Base-by-base conservation (phyloP, 2,888 invertebrate genomes). In the Drosophila fungiperda region DNA sequence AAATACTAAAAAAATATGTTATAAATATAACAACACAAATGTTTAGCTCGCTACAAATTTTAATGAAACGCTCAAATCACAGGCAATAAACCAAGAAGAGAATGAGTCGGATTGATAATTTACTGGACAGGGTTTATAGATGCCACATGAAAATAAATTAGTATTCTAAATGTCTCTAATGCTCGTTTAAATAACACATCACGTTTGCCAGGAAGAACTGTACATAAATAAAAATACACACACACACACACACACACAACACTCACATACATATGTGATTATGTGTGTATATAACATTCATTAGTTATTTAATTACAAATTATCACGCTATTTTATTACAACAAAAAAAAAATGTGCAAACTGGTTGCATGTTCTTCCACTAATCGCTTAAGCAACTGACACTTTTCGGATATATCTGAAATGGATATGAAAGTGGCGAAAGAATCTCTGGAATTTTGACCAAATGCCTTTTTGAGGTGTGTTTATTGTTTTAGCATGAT, bases 21-120 rank as follows among this genome's bases (percentile, higher is more conserved):
- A 77, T 62, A 59, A 66, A 70, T 68, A 68, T 50, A 35, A 26
- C 35, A 38, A 35, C 57, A 61, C 40, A 61, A 61, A 73, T 54
- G 29, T 20, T 66, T 38, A 7, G 36, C 36, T 49, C 2, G 35
- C 9, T 45, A 17, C 9, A 61, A 63, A 55, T 58, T 58, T 40
- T 76, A 78, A 68, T 78, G 68, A 32, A 58, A 64, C 36, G 11
- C 42, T 68, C 54, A 55, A 78, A 73, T 78, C 79, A 65, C 53
- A 49, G 60, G 33, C 62, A 62, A 74, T 60, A 48, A 79, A 62
- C 45, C 45, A 35, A 32, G 29, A 49, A 29, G 42, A 38, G 42
- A 38, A 68, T 63, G 35, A 53, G 52, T 59, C 55, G 17, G 12
- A 62, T 58, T 42, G 23, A 60, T 49, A 48, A 57, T 52, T 53